These are phyloP conservation scores for Onychomys leucogaster DNA, from an alignment of 2,797 vertebrate species.

Conservation along the genomic window DNA sequence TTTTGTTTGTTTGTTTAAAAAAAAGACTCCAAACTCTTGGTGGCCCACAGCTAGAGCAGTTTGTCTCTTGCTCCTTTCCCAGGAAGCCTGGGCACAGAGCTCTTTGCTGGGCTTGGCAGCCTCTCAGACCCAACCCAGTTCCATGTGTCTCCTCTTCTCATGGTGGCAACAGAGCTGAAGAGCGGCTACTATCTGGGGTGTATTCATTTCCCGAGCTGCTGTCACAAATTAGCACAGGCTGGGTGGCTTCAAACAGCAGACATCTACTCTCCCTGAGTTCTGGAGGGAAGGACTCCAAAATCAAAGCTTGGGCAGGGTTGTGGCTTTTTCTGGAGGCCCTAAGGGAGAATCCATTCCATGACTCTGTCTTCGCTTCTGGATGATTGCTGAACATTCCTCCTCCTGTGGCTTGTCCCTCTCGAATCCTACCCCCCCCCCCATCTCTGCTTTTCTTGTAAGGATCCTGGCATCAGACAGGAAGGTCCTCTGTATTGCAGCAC, in stretches of 20 bases:
- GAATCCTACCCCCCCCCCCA: background rate
- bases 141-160: background rate
- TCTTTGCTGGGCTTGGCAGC: background rate
- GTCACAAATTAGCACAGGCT: conserved; percentile 50
- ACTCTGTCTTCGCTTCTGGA: background rate
- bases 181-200: background rate
- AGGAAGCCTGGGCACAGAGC: background rate
- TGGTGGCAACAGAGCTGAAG: background rate
- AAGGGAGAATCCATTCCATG: background rate
- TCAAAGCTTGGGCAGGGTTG: background rate
- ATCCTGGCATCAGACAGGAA: background rate
- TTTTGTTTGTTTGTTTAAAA: background rate
- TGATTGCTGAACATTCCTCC: background rate
- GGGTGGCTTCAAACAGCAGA: conserved; percentile 21
- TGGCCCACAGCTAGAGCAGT: background rate
- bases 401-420: background rate
- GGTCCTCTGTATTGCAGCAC: background rate
- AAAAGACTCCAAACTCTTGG: background rate
- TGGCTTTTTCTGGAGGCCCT: background rate
- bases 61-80: background rate
- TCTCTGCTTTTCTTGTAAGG: background rate
- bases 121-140: background rate
- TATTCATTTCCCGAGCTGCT: conserved; percentile 15
- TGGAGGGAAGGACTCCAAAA: background rate
- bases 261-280: background rate